A percentile compares a stretch with the other conserved stretches of the same genome.
Conservation (phyloP, 2,888 invertebrate species). For the Troides helena region DNA sequence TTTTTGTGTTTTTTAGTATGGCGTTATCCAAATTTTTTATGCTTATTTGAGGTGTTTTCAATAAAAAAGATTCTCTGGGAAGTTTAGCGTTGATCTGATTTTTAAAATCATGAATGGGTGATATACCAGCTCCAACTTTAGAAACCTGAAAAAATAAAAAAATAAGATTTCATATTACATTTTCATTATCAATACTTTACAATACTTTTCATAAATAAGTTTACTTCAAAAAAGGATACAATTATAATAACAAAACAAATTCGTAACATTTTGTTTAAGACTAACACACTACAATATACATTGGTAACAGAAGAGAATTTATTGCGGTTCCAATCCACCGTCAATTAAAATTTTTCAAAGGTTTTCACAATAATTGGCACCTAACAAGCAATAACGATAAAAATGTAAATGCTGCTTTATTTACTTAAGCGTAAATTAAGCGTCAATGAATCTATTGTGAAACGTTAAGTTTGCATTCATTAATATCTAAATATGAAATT, state of each 20-base stretch:
- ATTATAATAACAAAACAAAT: constrained; percentile 12
- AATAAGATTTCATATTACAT: constrained; percentile 4
- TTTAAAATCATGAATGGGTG: constrained; percentile 66
- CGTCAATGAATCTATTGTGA: background rate
- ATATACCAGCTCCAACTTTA: constrained; percentile 55
- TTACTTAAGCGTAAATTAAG: background rate
- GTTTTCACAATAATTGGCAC: constrained; percentile 15
- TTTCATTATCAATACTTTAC: background rate
- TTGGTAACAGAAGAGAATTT: background rate
- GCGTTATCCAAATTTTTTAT: constrained; percentile 64
- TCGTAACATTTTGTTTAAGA: constrained; percentile 11
- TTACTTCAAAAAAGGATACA: constrained; percentile 14
- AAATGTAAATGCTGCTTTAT: background rate
- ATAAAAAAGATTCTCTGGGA: constrained; percentile 45
- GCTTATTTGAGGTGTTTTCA: constrained; percentile 61
- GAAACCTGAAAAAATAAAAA: constrained; percentile 46
- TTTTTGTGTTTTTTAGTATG: constrained; percentile 60
- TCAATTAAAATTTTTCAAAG: constrained; percentile 11
- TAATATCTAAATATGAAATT: too few species aligned
- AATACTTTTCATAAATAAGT: background rate
- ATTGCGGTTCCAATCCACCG: background rate
- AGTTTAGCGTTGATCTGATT: constrained; percentile 51
- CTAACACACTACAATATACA: background rate
- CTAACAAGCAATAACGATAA: constrained; percentile 16
- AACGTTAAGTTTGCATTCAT: too few species aligned